A percentile compares a stretch with the other conserved stretches of the same genome.
These are phyloP conservation scores for Drosophila eugracilis DNA, from an alignment of 1,140 invertebrate species.

Conservation along the genomic window DNA sequence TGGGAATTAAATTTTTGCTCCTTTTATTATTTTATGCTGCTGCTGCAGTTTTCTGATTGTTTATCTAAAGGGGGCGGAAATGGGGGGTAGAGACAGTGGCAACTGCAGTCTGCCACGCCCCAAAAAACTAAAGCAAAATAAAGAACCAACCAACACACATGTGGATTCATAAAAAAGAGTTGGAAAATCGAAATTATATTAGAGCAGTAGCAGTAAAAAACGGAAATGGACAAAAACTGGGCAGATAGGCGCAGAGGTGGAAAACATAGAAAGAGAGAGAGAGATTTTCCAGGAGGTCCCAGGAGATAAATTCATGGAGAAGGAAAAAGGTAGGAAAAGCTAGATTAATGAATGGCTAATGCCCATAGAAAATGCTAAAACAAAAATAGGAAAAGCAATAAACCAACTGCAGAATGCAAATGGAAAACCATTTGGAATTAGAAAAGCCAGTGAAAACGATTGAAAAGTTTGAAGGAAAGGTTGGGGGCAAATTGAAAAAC, in stretches of 20 bases:
- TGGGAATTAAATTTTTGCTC: slow-evolving; percentile 42
- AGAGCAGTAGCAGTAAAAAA: slow-evolving; percentile 34
- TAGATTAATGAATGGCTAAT: slow-evolving; percentile 18
- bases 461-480: background rate
- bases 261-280: background rate
- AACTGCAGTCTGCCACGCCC: slow-evolving; percentile 74
- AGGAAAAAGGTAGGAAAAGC: slow-evolving; percentile 1
- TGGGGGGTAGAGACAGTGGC: too few relatives aligned
- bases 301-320: slow-evolving; percentile 14
- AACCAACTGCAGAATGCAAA: slow-evolving; percentile 15
- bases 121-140: slow-evolving; percentile 54
- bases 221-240: slow-evolving; percentile 59
- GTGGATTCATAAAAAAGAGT: slow-evolving; percentile 5
- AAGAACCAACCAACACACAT: slow-evolving; percentile 40
- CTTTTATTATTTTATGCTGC: slow-evolving; percentile 69
- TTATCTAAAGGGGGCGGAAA: slow-evolving; percentile 31
- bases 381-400: background rate
- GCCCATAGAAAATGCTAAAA: slow-evolving; percentile 3
- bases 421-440: slow-evolving; percentile 20
- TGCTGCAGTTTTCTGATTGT: slow-evolving; percentile 74
- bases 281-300: background rate
- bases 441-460: slow-evolving; percentile 7
- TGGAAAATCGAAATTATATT: slow-evolving; percentile 75
- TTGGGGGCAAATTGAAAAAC: too few relatives aligned
- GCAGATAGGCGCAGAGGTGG: slow-evolving; percentile 10